Base-by-base conservation (phyloP, 2,888 invertebrate genomes). In the Suillia variegata region DNA sequence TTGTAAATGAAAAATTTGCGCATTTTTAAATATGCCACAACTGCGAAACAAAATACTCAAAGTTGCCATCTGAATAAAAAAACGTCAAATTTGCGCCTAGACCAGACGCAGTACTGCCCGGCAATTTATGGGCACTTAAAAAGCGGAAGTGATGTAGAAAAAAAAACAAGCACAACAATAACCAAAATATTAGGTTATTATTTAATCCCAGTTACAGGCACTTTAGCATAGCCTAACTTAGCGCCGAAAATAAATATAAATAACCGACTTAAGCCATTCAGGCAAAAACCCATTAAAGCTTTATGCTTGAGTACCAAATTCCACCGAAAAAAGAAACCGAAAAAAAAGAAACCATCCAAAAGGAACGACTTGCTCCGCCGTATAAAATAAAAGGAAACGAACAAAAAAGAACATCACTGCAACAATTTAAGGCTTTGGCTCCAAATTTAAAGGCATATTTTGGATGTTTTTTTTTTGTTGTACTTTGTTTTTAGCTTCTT, bases 191-290 rank as follows among this genome's bases (percentile, higher is more conserved):
- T 51, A 51, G 24, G 24, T 51, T 51, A 51, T 51, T 51, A 51
- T 31, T 51, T 51, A 51, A 51, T 51, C 31, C 51, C 51, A 18
- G 51, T 31, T 15, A 51, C 51, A 22, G 22, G 49, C 47, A 17
- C n/a, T 20, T 20, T 22, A 4, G 13, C 21, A 15, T 13, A n/a
- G 5, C 6, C 45, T 15, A 45, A 6, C 6, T 13, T 18, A 8
- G 48, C 12, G 17, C 26, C 3, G n/a, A 26, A 51, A 51, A 51
- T 51, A 51, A 51, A 51, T 51, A 51, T 51, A 51, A 51, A 51
- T 51, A 51, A 51, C 51, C 15, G 42, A 47, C 18, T 31, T 21
- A 51, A 49, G 47, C 54, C 58, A 58, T 58, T 54, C 48, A 54
- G 24, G 53, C 54, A 34, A 22, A 22, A 54, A 48, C 21, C 34